Percentiles rank a stretch among this genome's conserved stretches.
Evolutionary conservation across 53 echinoderm and acorn worm genomes (phyloP).

Genomic region (Stichopus horrens): DNA sequence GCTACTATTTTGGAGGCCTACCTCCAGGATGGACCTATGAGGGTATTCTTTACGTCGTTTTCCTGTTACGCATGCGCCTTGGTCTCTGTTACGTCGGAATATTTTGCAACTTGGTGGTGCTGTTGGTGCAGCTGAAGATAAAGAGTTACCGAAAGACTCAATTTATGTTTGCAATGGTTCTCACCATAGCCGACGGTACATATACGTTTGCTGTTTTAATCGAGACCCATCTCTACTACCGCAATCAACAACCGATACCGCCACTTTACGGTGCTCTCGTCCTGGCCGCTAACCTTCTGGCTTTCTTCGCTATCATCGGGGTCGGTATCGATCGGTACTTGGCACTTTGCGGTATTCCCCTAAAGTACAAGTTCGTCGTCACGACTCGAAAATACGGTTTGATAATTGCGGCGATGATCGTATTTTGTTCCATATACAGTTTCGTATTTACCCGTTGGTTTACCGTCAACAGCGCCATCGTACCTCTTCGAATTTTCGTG

Average conservation of each 20-base stretch:
- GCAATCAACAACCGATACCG: neutral
- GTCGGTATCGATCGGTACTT: conserved; percentile 23
- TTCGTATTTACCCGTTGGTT: neutral
- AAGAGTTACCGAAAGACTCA: conserved; percentile 22
- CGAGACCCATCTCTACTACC: conserved; percentile 9
- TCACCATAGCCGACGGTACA: neutral
- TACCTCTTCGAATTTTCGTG: neutral
- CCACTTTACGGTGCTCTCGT: neutral
- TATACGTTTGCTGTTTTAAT: neutral
- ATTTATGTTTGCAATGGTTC: conserved; percentile 11
- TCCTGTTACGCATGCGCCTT: neutral
- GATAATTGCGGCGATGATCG: neutral
- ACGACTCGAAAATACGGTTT: conserved; percentile 4
- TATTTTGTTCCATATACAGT: neutral
- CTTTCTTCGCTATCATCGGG: neutral
- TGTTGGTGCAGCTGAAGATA: neutral
- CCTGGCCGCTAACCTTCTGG: neutral
- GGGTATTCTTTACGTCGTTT: neutral
- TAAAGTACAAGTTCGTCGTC: conserved; percentile 19
- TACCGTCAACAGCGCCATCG: too few relatives aligned
- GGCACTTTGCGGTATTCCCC: conserved; percentile 6
- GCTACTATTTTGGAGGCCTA: neutral
- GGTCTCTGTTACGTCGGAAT: conserved; percentile 21
- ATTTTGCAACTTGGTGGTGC: neutral
- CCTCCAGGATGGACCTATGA: conserved; percentile 19